Percentiles rank a stretch among this genome's conserved stretches.
Evolutionary conservation across 1,140 invertebrate species (phyloP).

Genomic region (Oryctes rhinoceros): DNA sequence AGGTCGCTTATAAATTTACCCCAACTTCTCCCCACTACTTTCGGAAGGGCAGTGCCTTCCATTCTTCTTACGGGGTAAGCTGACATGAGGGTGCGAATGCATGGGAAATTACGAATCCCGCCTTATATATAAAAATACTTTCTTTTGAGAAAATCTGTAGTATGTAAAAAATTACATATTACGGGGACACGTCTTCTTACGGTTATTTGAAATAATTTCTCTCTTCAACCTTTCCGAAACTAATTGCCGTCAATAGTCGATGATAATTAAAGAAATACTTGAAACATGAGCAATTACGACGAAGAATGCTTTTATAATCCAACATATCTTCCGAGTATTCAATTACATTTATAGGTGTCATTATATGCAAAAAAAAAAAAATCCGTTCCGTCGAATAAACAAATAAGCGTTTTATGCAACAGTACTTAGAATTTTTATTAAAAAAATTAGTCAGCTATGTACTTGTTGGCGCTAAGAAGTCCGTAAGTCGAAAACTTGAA

Average conservation of each 20-base stretch:
- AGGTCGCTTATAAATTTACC: constrained; percentile 23
- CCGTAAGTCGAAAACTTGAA: not conserved
- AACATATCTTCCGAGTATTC: too few species aligned
- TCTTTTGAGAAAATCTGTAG: too few species aligned
- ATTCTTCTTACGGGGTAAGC: not conserved
- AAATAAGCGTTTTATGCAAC: constrained; percentile 19
- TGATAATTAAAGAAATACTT: not conserved
- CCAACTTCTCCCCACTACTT: constrained; percentile 7
- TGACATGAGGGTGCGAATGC: not conserved
- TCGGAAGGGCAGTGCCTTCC: not conserved
- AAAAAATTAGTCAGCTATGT: not conserved
- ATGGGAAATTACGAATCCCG: not conserved
- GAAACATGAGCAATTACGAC: too few species aligned
- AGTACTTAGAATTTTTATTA: not conserved
- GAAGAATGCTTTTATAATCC: too few species aligned
- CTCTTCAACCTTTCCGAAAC: too few species aligned
- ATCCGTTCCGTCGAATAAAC: not conserved
- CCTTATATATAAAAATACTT: too few species aligned
- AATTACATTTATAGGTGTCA: too few species aligned
- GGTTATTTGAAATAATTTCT: too few species aligned
- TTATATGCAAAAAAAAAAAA: too few species aligned
- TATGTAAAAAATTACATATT: not conserved
- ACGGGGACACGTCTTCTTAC: too few species aligned
- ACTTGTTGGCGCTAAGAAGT: not conserved
- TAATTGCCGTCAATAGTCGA: not conserved